A percentile compares a stretch with the other conserved stretches of the same genome.
Evolutionary conservation across 1,140 invertebrate species (phyloP).

Genomic region (Sycophila sp.): DNA sequence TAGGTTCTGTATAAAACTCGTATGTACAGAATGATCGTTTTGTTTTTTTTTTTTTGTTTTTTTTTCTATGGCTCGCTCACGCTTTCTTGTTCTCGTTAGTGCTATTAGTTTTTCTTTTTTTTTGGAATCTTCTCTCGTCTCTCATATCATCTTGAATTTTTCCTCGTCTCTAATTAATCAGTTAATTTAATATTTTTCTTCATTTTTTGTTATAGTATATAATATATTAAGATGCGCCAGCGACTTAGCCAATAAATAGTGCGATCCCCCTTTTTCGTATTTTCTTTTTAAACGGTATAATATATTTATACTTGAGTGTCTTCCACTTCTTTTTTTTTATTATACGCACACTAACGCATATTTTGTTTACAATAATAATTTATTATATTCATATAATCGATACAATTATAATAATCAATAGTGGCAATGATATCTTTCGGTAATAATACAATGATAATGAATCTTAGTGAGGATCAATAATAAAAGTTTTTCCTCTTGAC

Average conservation of each 20-base stretch:
- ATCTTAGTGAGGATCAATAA: constrained; percentile 2
- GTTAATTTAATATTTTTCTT: background rate
- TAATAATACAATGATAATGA: constrained; percentile 17
- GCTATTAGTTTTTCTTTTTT: background rate
- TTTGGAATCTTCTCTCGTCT: background rate
- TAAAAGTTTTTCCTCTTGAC: constrained; percentile 6
- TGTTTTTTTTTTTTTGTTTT: no score
- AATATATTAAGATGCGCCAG: constrained; percentile 32
- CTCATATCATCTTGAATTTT: constrained; percentile 19
- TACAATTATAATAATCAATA: constrained; percentile 39
- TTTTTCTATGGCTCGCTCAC: constrained; percentile 7
- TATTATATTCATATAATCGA: constrained; percentile 27
- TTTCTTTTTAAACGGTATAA: constrained; percentile 41
- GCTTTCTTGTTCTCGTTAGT: constrained; percentile 5
- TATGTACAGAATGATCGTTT: constrained; percentile 63
- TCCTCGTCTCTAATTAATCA: constrained; percentile 5
- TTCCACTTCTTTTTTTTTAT: no score
- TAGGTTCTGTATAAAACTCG: constrained; percentile 66
- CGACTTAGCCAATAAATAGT: constrained; percentile 18
- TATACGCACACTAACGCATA: constrained; percentile 17
- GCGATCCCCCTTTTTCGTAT: constrained; percentile 4
- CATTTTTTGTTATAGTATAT: constrained; percentile 8
- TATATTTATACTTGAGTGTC: constrained; percentile 34
- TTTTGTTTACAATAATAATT: constrained; percentile 37
- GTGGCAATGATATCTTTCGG: constrained; percentile 43